phyloP scores from a whole-genome alignment of 2,797 vertebrate species.

The Tenualosa thibaudeaui region DNA sequence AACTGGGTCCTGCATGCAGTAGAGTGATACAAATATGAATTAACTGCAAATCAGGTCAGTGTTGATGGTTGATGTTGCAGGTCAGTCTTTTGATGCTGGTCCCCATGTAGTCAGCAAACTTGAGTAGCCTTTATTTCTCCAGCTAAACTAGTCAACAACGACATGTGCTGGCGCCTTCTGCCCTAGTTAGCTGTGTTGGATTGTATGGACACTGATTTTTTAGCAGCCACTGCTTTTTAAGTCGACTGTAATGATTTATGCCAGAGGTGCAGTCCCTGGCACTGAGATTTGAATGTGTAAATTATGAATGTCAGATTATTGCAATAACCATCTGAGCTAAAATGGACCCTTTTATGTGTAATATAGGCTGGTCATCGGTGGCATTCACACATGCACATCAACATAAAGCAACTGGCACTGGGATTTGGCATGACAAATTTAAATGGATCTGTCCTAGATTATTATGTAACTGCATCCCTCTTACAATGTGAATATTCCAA shows the following conservation, averaged over 20 bases:
- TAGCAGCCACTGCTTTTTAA: conserved; percentile 37
- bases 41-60: conserved; percentile 28
- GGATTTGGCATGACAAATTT: conserved; percentile 3
- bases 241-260: conserved; percentile 41
- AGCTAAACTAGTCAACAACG: conserved; percentile 32
- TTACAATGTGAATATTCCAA: conserved; percentile 9
- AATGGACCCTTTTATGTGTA: conserved; percentile 20
- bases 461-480: conserved; percentile 10
- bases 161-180: too few relatives aligned
- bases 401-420: neutral
- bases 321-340: conserved; percentile 41
- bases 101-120: conserved; percentile 13
- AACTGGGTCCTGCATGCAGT: neutral
- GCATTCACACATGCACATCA: conserved; percentile 9
- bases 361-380: neutral
- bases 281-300: conserved; percentile 49
- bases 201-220: conserved; percentile 40
- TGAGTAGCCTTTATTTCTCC: conserved; percentile 19
- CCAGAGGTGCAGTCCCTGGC: conserved; percentile 39
- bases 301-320: conserved; percentile 48
- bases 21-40: conserved; percentile 33
- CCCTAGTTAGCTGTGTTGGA: conserved; percentile 34
- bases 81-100: conserved; percentile 25
- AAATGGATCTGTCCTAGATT: conserved; percentile 22
- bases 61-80: too few relatives aligned